Percentiles rank a stretch among this genome's conserved stretches.
phyloP scores from a whole-genome alignment of 23 tunicate genomes.

The Clavelina lepadiformis region DNA sequence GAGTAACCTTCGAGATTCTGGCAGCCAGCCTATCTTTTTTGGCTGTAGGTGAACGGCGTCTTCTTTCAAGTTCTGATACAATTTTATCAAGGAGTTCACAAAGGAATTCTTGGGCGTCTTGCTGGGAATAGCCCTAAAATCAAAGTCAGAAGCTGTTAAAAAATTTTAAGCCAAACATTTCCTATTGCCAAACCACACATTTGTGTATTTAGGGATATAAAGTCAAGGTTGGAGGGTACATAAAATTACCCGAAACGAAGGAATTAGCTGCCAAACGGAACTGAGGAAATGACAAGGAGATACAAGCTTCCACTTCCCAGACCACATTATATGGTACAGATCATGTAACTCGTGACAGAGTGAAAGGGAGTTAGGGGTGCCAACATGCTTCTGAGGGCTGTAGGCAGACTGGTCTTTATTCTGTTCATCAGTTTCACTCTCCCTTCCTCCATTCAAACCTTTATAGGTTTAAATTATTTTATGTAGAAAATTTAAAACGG shows the following conservation, averaged over 20 bases:
- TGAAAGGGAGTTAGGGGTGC: slow-evolving; percentile 25
- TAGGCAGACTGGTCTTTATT: not conserved
- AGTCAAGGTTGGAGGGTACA: too few relatives aligned
- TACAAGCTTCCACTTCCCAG: slow-evolving; percentile 93
- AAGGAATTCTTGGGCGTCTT: slow-evolving; percentile 96
- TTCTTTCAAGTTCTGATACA: slow-evolving; percentile 66
- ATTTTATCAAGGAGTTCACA: slow-evolving; percentile 91
- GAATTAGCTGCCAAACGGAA: slow-evolving; percentile 90
- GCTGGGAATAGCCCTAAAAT: slow-evolving; percentile 86
- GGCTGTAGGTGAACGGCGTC: slow-evolving; percentile 7
- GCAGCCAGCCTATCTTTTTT: slow-evolving; percentile 17
- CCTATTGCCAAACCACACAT: too few relatives aligned
- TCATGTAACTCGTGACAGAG: slow-evolving; percentile 81
- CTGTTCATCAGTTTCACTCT: slow-evolving; percentile 12
- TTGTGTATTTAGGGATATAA: too few relatives aligned
- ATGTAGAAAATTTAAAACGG: too few relatives aligned
- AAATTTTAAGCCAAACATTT: too few relatives aligned
- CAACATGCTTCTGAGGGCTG: slow-evolving; percentile 4
- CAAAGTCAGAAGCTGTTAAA: too few relatives aligned
- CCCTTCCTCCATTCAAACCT: slow-evolving; percentile 29
- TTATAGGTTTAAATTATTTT: too few relatives aligned
- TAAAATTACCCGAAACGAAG: slow-evolving; percentile 74
- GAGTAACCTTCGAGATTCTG: slow-evolving; percentile 36
- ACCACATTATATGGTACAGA: slow-evolving; percentile 93
- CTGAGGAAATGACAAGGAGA: slow-evolving; percentile 86